phyloP scores from a whole-genome alignment of 2,113 vertebrate species.

The Microtus richardsoni region DNA sequence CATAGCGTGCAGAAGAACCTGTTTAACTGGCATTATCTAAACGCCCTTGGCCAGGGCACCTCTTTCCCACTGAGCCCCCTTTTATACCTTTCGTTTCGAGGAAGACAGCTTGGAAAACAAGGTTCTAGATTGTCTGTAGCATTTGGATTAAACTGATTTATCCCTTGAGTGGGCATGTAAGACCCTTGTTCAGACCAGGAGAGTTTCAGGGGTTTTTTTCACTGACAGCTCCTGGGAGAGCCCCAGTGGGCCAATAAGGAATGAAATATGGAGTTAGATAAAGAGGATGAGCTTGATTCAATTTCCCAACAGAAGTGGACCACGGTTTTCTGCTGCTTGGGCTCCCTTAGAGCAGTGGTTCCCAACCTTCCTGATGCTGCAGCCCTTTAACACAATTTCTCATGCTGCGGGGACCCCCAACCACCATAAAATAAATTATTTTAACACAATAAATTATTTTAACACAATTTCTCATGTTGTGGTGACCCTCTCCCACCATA shows the following conservation, averaged over 20 bases:
- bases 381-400: background rate
- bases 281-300: background rate
- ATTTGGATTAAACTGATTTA: background rate
- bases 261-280: background rate
- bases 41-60: background rate
- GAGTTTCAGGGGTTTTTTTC: background rate
- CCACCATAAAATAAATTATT: background rate
- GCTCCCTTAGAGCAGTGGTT: background rate
- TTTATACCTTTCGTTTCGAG: background rate
- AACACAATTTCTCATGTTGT: background rate
- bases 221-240: background rate
- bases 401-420: no score
- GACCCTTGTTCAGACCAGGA: background rate
- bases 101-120: background rate
- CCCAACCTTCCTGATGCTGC: background rate
- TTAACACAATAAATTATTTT: no score
- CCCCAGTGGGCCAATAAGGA: accelerated
- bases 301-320: background rate
- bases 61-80: background rate
- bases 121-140: background rate
- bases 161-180: background rate
- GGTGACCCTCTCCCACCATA: background rate
- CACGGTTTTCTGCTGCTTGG: background rate
- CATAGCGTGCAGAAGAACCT: background rate
- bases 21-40: background rate